phyloP scores from a whole-genome alignment of 92 coral and sea anemone species.

The Virgularia gustaviana region DNA sequence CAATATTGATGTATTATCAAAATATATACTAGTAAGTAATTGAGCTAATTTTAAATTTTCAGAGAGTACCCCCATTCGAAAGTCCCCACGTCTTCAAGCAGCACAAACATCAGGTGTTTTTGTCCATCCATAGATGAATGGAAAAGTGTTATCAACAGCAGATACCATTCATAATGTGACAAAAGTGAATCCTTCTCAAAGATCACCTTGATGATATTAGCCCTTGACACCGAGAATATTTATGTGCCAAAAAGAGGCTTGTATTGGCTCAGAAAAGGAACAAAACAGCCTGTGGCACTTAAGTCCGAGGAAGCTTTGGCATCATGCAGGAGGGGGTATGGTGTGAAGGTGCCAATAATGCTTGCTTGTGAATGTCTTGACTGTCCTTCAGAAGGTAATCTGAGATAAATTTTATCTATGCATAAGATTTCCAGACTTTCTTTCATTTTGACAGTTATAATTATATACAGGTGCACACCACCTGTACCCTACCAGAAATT shows the following conservation, averaged over 20 bases:
- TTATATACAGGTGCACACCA: too few species aligned
- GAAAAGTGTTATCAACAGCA: neutral
- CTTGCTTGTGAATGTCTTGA: conserved; percentile 4
- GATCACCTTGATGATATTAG: neutral
- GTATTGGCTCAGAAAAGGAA: neutral
- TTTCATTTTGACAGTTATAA: neutral
- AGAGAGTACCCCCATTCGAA: neutral
- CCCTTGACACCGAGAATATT: conserved; percentile 1
- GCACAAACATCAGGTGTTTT: neutral
- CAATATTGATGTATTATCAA: too few species aligned
- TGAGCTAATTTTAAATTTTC: neutral
- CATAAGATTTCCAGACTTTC: neutral
- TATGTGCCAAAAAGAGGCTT: conserved; percentile 3
- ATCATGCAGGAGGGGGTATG: neutral
- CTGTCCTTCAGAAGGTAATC: neutral
- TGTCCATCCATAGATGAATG: conserved; percentile 1
- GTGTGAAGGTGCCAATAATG: neutral
- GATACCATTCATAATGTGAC: neutral
- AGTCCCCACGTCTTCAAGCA: neutral
- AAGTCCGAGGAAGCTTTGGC: conserved; percentile 2
- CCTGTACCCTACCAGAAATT: too few species aligned
- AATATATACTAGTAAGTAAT: too few species aligned
- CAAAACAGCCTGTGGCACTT: neutral
- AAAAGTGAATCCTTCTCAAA: neutral
- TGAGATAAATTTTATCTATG: neutral